Evolutionary conservation across 2,888 invertebrate species (phyloP).

Genomic region (Endotricha flammealis): DNA sequence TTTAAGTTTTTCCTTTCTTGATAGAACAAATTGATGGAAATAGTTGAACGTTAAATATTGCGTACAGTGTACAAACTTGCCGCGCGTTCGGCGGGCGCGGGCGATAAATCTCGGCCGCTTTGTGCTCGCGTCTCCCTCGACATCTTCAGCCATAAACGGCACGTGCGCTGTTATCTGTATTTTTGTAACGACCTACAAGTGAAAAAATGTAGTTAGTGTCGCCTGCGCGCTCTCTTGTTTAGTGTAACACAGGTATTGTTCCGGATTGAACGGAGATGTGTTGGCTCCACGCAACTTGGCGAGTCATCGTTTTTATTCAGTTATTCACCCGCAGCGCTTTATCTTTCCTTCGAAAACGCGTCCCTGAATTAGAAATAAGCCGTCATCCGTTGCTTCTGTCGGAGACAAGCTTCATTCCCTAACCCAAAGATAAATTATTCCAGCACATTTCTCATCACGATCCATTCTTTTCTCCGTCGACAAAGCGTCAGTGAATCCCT

Average conservation of each 20-base stretch:
- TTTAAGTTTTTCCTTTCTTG: slow-evolving; percentile 66
- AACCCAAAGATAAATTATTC: slow-evolving; percentile 71
- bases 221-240: slow-evolving; percentile 38
- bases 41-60: slow-evolving; percentile 63
- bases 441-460: slow-evolving; percentile 66
- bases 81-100: slow-evolving; percentile 48
- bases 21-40: slow-evolving; percentile 63
- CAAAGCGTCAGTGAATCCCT: slow-evolving; percentile 62
- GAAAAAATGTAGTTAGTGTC: slow-evolving; percentile 54
- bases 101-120: slow-evolving; percentile 64
- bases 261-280: slow-evolving; percentile 32
- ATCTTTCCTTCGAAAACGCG: slow-evolving; percentile 53
- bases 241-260: slow-evolving; percentile 36
- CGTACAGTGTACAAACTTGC: slow-evolving; percentile 56
- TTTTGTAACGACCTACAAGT: slow-evolving; percentile 54
- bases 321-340: slow-evolving; percentile 54
- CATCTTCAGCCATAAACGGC: slow-evolving; percentile 62
- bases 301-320: slow-evolving; percentile 58
- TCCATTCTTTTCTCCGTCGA: slow-evolving; percentile 61
- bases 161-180: slow-evolving; percentile 61
- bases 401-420: slow-evolving; percentile 54
- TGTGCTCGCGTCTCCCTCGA: slow-evolving; percentile 51
- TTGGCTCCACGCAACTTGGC: slow-evolving; percentile 32
- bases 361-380: slow-evolving; percentile 64
- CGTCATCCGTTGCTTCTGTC: slow-evolving; percentile 49